A percentile compares a stretch with the other conserved stretches of the same genome.
phyloP scores from a whole-genome alignment of 2,113 vertebrate genomes.

The Hymenochirus boettgeri region DNA sequence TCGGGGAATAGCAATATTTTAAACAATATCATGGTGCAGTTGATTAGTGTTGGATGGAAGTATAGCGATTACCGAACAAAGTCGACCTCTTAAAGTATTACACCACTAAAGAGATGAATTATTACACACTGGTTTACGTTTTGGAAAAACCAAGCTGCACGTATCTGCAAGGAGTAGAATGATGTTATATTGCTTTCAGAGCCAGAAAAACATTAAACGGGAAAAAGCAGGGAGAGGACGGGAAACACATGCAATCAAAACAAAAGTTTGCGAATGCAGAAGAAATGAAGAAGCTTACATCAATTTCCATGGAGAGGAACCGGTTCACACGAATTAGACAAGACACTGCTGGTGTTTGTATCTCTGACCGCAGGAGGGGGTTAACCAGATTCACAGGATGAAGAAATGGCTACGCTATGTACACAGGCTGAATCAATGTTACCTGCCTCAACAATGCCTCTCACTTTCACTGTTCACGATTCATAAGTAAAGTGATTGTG shows the following conservation, averaged over 20 bases:
- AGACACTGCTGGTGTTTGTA: slow-evolving; percentile 96
- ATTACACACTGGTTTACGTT: slow-evolving; percentile 59
- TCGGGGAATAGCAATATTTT: slow-evolving; percentile 58
- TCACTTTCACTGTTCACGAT: slow-evolving; percentile 98
- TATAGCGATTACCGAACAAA: slow-evolving; percentile 59
- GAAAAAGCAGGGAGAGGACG: slow-evolving; percentile 65
- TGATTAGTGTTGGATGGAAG: slow-evolving; percentile 52
- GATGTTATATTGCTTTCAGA: slow-evolving; percentile 78
- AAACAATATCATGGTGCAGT: slow-evolving; percentile 51
- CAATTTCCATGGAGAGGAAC: slow-evolving; percentile 99
- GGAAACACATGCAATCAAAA: slow-evolving; percentile 82
- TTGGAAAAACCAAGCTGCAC: slow-evolving; percentile 60
- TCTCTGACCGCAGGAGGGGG: slow-evolving; percentile 98
- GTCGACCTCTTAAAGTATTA: slow-evolving; percentile 56
- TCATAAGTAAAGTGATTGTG: slow-evolving; percentile 99
- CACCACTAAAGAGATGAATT: slow-evolving; percentile 55
- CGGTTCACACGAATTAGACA: slow-evolving; percentile 99
- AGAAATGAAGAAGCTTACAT: slow-evolving; percentile 99
- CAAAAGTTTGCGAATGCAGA: slow-evolving; percentile 89
- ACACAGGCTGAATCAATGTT: slow-evolving; percentile 99
- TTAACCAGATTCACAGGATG: slow-evolving; percentile 98
- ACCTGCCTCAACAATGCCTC: slow-evolving; percentile 99
- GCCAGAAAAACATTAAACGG: slow-evolving; percentile 75
- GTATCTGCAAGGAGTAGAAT: slow-evolving; percentile 68
- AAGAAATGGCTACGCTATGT: slow-evolving; percentile 99